These are phyloP conservation scores for Cheilosia scutellata DNA, from an alignment of 2,888 invertebrate genomes.

Conservation along the genomic window DNA sequence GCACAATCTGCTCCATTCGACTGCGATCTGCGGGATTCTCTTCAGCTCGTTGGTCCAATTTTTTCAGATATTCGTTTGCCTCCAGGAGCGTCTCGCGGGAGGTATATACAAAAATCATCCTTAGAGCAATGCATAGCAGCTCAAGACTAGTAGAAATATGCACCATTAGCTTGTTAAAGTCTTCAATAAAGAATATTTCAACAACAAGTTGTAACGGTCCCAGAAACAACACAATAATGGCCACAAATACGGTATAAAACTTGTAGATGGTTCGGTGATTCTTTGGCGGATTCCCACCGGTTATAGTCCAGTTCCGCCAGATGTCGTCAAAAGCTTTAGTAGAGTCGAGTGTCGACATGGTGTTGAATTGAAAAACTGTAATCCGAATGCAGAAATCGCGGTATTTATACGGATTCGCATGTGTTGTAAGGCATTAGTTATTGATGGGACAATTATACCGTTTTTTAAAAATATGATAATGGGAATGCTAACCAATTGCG, in stretches of 20 bases:
- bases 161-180: neutral
- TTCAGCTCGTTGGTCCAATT: neutral
- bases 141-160: neutral
- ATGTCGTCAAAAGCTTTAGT: no score
- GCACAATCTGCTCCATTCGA: neutral
- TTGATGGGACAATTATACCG: no score
- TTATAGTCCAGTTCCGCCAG: no score
- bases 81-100: neutral
- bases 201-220: neutral
- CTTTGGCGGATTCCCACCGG: no score
- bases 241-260: neutral
- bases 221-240: neutral
- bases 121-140: neutral
- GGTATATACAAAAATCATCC: neutral
- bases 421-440: no score
- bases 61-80: neutral
- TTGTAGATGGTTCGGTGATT: neutral
- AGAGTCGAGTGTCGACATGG: no score
- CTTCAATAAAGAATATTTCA: neutral
- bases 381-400: no score
- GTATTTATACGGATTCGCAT: no score
- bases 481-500: no score
- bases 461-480: no score
- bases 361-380: no score
- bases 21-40: neutral